These are phyloP conservation scores for Cancer borealis DNA, from an alignment of 2,888 invertebrate genomes.

Conservation along the genomic window DNA sequence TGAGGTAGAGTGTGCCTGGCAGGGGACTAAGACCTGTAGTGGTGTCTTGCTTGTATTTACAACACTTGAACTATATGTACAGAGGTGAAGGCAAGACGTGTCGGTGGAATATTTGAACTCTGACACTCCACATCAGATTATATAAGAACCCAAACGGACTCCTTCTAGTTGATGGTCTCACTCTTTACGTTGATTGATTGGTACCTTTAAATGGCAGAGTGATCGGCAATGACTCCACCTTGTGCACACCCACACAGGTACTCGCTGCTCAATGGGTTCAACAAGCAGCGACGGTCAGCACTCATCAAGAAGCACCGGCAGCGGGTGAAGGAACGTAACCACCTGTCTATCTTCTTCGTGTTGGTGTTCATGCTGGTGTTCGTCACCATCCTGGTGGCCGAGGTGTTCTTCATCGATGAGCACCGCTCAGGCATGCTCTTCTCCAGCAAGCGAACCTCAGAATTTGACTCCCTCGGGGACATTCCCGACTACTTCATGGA, in stretches of 20 bases:
- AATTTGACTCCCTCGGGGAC: constrained; percentile 76
- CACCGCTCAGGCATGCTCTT: constrained; percentile 79
- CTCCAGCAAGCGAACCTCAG: constrained; percentile 68
- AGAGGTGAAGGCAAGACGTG: too few species aligned
- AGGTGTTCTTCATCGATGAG: constrained; percentile 87
- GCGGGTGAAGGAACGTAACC: constrained; percentile 74
- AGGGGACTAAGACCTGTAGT: too few species aligned
- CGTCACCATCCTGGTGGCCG: constrained; percentile 91
- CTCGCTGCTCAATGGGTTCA: constrained; percentile 76
- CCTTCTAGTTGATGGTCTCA: too few species aligned
- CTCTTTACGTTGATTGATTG: too few species aligned
- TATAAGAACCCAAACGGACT: too few species aligned
- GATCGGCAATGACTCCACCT: background rate
- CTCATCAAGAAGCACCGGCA: constrained; percentile 75
- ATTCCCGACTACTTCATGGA: constrained; percentile 77
- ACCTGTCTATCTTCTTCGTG: constrained; percentile 86
- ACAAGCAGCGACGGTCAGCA: constrained; percentile 71
- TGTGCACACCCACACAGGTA: constrained; percentile 56
- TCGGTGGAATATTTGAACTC: too few species aligned
- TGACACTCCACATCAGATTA: too few species aligned
- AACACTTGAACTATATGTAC: too few species aligned
- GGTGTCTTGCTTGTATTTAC: too few species aligned
- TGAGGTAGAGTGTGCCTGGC: too few species aligned
- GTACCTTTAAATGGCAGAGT: too few species aligned
- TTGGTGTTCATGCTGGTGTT: constrained; percentile 94